phyloP scores from a whole-genome alignment of 2,888 invertebrate genomes.

The Notodromas monacha region DNA sequence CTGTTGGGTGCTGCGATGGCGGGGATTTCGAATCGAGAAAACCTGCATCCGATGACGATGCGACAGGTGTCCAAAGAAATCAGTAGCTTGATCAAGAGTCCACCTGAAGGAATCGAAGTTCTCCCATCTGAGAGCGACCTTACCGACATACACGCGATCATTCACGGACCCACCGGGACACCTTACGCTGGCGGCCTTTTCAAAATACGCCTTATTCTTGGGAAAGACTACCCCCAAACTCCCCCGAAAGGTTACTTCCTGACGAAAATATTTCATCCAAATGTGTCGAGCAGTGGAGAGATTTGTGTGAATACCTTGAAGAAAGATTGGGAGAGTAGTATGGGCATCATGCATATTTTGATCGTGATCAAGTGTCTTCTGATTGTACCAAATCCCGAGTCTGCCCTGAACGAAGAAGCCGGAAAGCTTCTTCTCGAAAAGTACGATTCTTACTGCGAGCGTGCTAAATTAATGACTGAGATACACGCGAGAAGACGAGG shows the following conservation, averaged over 20 bases:
- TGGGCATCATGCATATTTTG: slow-evolving; percentile 75
- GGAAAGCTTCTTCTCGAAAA: slow-evolving; percentile 66
- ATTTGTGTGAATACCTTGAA: slow-evolving; percentile 86
- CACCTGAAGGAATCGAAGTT: slow-evolving; percentile 69
- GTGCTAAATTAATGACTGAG: slow-evolving; percentile 67
- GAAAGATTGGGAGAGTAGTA: slow-evolving; percentile 82
- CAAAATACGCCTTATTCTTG: slow-evolving; percentile 53
- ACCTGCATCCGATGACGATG: slow-evolving; percentile 69
- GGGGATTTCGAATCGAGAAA: slow-evolving; percentile 56
- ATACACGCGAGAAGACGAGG: slow-evolving; percentile 46
- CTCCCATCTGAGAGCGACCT: slow-evolving; percentile 66
- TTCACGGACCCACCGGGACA: slow-evolving; percentile 78
- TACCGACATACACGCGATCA: slow-evolving; percentile 63
- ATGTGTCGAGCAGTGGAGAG: slow-evolving; percentile 69
- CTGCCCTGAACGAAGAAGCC: slow-evolving; percentile 83
- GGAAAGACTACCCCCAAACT: slow-evolving; percentile 63
- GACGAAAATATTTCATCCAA: slow-evolving; percentile 88
- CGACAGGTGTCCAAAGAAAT: slow-evolving; percentile 58
- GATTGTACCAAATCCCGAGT: slow-evolving; percentile 87
- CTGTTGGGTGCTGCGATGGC: too few species aligned
- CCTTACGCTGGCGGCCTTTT: slow-evolving; percentile 67
- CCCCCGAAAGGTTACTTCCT: slow-evolving; percentile 71
- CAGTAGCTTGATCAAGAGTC: slow-evolving; percentile 39
- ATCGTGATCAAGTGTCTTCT: slow-evolving; percentile 69
- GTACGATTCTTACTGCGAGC: slow-evolving; percentile 62